Evolutionary conservation across 1,140 invertebrate genomes (phyloP).

Genomic region (Anoplolepis gracilipes): DNA sequence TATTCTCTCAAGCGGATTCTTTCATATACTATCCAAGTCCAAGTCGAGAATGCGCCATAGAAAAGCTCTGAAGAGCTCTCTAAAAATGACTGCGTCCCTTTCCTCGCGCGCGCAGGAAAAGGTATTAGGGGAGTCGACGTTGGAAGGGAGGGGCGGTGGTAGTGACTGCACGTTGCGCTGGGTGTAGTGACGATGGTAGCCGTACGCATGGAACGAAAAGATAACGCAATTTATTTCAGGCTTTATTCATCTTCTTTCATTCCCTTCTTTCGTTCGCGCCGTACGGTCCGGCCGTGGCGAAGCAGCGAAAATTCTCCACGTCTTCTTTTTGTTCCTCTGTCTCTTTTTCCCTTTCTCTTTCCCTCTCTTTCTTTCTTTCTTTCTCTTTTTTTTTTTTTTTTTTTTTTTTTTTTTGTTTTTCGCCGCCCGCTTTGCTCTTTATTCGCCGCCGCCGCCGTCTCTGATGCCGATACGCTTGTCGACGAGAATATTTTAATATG

Average conservation of each 20-base stretch:
- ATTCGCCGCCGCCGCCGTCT: slow-evolving; percentile 24
- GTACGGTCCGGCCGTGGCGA: slow-evolving; percentile 44
- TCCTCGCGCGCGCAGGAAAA: slow-evolving; percentile 42
- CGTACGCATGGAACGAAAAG: slow-evolving; percentile 84
- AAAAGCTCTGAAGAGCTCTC: slow-evolving; percentile 67
- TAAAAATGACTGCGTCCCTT: slow-evolving; percentile 71
- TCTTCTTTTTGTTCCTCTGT: slow-evolving; percentile 48
- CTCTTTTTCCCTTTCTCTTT: not conserved
- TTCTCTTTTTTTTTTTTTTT: not conserved
- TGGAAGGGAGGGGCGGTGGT: slow-evolving; percentile 34
- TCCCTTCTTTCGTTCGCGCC: slow-evolving; percentile 33
- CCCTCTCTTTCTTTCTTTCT: not conserved
- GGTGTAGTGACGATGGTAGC: slow-evolving; percentile 65
- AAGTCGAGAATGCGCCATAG: slow-evolving; percentile 68
- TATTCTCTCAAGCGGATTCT: slow-evolving; percentile 54
- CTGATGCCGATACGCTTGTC: slow-evolving; percentile 55
- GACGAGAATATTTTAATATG: slow-evolving; percentile 70
- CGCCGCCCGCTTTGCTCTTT: slow-evolving; percentile 45
- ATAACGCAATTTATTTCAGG: slow-evolving; percentile 83
- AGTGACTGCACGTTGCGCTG: slow-evolving; percentile 61
- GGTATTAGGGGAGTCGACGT: slow-evolving; percentile 68
- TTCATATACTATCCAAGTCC: slow-evolving; percentile 62
- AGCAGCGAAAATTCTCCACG: slow-evolving; percentile 60
- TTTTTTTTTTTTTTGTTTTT: not conserved
- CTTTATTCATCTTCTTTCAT: slow-evolving; percentile 79